Evolutionary conservation across 2,113 vertebrate genomes (phyloP), one percentile per base, ranked within the genome.

Genomic region (Oryzias melastigma): DNA sequence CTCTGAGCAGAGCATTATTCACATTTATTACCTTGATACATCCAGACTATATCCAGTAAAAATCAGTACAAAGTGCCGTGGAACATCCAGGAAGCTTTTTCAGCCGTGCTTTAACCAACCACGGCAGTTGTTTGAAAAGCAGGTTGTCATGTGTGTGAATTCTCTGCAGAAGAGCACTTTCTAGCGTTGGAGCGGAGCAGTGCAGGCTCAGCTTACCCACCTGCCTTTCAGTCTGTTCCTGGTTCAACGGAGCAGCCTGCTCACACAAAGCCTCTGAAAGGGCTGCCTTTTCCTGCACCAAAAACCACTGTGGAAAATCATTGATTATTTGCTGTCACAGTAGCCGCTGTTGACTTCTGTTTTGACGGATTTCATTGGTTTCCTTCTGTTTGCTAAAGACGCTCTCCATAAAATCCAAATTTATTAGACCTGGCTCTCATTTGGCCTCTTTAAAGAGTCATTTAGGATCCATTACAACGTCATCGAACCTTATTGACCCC

Each of bases 111-210:
- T 5, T 7, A 18, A 14, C 27, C 48, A 46, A n/a, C 4, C 16
- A 22, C n/a, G 55, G 60, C 44, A 50, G 22, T 17, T 43, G 51
- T 64, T 43, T 41, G 35, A 14, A 12, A 59, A 19, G 61, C 60
- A 68, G 45, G 59, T 64, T 62, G 27, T 40, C 52, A 44, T 27
- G 43, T 71, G 73, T 64, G 72, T 47, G 74, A 43, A 94, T 94
- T 93, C 93, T 87, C 93, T 94, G 88, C 93, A 92, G 90, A 95
- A 94, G 93, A 95, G 94, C 94, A 93, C 93, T 92, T 93, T 91
- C 95, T 95, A 94, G 94, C 87, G 94, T 94, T 64, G 86, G 81
- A 85, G 85, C 91, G 95, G 87, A 90, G 81, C 93, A 91, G 75
- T 55, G 60, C 14, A 13, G 52, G 57, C 75, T 63, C 81, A 67